Conservation (phyloP, 1,140 invertebrate species). For the Polypedilum vanderplanki region DNA sequence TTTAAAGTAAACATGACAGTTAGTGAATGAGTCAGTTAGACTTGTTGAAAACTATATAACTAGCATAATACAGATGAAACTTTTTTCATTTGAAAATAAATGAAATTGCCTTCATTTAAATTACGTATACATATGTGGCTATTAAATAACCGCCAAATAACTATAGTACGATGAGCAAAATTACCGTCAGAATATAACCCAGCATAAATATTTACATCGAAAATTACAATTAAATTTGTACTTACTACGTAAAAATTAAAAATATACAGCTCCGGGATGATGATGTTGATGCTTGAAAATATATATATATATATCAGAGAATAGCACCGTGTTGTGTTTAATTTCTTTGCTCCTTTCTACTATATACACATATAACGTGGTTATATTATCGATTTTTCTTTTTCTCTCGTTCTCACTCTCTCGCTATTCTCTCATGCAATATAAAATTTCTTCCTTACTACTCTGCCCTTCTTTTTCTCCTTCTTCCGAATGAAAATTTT, state of each 20-base stretch:
- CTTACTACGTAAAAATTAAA: neutral
- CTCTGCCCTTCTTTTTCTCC: neutral
- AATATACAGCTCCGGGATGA: too few species aligned
- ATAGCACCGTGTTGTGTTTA: neutral
- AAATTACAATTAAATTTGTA: constrained; percentile 5
- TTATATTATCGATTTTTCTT: constrained; percentile 20
- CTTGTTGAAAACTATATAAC: too few species aligned
- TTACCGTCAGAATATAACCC: too few species aligned
- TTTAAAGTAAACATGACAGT: constrained; percentile 9
- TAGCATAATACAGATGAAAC: too few species aligned
- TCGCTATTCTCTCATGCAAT: neutral
- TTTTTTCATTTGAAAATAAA: too few species aligned
- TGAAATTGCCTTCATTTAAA: too few species aligned
- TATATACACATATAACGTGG: neutral
- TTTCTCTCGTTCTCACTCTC: constrained; percentile 18
- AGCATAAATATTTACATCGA: constrained; percentile 6
- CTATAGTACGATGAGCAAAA: too few species aligned
- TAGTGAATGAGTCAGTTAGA: too few species aligned
- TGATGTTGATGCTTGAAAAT: neutral
- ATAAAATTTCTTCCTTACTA: neutral
- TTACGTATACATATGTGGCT: too few species aligned
- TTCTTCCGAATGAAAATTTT: constrained; percentile 1
- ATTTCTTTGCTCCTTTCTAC: neutral
- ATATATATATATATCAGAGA: neutral
- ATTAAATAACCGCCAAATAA: too few species aligned